Percentiles rank a stretch among this genome's conserved stretches.
These are phyloP conservation scores for Irena cyanogastra DNA, from an alignment of 2,113 vertebrate genomes.

Conservation along the genomic window DNA sequence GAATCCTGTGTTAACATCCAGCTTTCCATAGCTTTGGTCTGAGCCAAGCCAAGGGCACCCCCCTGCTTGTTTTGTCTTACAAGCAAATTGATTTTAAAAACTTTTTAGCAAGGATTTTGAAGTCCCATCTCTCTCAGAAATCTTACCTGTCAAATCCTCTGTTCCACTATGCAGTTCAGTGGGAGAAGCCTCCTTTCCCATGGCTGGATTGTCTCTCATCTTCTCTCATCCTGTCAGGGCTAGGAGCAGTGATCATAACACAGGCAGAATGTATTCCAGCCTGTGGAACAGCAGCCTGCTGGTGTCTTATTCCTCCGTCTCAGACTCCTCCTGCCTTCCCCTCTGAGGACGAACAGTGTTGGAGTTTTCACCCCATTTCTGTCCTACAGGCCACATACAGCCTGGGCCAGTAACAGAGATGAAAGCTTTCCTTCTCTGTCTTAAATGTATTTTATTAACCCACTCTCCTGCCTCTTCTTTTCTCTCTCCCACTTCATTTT, in stretches of 20 bases:
- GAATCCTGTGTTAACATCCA: background rate
- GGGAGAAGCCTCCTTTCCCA: background rate
- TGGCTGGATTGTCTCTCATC: background rate
- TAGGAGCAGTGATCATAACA: background rate
- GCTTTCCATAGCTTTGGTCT: background rate
- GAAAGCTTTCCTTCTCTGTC: background rate
- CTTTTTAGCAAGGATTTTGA: background rate
- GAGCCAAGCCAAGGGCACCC: background rate
- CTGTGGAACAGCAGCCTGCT: background rate
- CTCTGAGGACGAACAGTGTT: background rate
- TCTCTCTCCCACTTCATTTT: background rate
- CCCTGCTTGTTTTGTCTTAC: background rate
- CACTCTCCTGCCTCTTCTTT: background rate
- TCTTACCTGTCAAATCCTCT: background rate
- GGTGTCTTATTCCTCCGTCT: background rate
- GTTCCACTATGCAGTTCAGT: background rate
- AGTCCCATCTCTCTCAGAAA: background rate
- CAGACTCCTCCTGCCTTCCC: background rate
- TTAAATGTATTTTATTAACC: background rate
- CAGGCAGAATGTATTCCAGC: background rate
- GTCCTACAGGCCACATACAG: background rate
- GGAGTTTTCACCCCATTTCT: background rate
- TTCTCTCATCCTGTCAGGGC: background rate
- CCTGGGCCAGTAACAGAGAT: rapidly evolving
- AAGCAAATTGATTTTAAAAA: background rate